A percentile compares a stretch with the other conserved stretches of the same genome.
phyloP scores from a whole-genome alignment of 2,888 invertebrate genomes.

The Ditula angustiorana region DNA sequence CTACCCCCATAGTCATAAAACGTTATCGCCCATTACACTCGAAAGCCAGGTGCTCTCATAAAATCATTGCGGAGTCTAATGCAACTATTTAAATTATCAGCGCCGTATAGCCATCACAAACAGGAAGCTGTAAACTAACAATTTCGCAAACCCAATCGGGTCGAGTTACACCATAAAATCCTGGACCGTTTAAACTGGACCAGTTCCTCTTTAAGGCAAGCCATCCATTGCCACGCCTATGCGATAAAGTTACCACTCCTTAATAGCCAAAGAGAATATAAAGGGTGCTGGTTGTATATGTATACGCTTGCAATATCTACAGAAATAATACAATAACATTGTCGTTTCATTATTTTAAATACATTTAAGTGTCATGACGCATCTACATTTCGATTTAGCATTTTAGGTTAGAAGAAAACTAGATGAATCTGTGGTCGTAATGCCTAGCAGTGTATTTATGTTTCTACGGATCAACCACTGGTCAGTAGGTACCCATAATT shows the following conservation, averaged over 20 bases:
- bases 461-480: conserved; percentile 13
- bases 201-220: conserved; percentile 33
- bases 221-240: conserved; percentile 15
- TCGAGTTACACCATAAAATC: conserved; percentile 17
- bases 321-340: conserved; percentile 5
- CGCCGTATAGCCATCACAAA: conserved; percentile 21
- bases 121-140: conserved; percentile 33
- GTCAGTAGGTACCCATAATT: conserved; percentile 37
- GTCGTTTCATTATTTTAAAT: background rate
- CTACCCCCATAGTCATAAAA: conserved; percentile 23
- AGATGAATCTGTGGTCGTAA: background rate
- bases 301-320: background rate
- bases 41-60: conserved; percentile 15
- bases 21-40: conserved; percentile 10
- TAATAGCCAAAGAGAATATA: conserved; percentile 1
- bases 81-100: conserved; percentile 25
- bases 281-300: background rate
- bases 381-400: background rate
- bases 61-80: conserved; percentile 15
- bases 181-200: conserved; percentile 25
- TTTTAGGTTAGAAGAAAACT: too few species aligned
- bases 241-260: conserved; percentile 22
- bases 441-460: background rate
- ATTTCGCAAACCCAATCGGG: conserved; percentile 35
- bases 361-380: background rate